phyloP scores from a whole-genome alignment of 1,140 invertebrate genomes.

The Drosophila watanabei region DNA sequence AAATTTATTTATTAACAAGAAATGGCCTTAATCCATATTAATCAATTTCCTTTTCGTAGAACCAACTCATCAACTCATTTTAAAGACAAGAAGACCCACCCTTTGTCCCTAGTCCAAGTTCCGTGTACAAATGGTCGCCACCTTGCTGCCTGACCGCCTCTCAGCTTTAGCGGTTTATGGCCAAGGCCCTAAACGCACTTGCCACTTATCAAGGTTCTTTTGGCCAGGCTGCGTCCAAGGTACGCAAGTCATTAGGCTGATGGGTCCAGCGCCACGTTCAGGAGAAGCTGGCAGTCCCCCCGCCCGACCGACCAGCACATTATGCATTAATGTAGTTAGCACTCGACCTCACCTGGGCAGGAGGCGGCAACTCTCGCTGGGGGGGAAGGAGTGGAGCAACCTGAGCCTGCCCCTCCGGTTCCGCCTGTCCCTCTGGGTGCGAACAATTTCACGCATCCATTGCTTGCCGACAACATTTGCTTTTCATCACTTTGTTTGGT shows the following conservation, averaged over 20 bases:
- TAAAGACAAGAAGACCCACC: background rate
- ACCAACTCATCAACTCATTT: background rate
- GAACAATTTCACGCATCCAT: conserved; percentile 76
- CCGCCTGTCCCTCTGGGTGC: conserved; percentile 25
- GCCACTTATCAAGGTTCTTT: conserved; percentile 59
- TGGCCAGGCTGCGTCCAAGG: conserved; percentile 43
- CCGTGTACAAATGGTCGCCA: background rate
- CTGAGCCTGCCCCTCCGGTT: background rate
- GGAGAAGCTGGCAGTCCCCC: conserved; percentile 1
- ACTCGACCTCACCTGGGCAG: conserved; percentile 60
- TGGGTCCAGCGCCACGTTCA: conserved; percentile 22
- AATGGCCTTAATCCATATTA: too few species aligned
- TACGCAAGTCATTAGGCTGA: conserved; percentile 66
- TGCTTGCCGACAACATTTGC: conserved; percentile 78
- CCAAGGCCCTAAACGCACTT: conserved; percentile 64
- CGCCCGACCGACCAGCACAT: conserved; percentile 30
- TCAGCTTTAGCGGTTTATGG: conserved; percentile 57
- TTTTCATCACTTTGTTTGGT: conserved; percentile 82
- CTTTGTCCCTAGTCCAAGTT: background rate
- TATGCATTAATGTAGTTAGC: conserved; percentile 79
- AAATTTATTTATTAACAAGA: too few species aligned
- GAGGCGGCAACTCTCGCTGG: background rate
- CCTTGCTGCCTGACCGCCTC: background rate
- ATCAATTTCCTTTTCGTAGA: background rate
- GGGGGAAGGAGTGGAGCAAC: background rate